phyloP scores from a whole-genome alignment of 2,113 vertebrate species.

The Symphodus melops region DNA sequence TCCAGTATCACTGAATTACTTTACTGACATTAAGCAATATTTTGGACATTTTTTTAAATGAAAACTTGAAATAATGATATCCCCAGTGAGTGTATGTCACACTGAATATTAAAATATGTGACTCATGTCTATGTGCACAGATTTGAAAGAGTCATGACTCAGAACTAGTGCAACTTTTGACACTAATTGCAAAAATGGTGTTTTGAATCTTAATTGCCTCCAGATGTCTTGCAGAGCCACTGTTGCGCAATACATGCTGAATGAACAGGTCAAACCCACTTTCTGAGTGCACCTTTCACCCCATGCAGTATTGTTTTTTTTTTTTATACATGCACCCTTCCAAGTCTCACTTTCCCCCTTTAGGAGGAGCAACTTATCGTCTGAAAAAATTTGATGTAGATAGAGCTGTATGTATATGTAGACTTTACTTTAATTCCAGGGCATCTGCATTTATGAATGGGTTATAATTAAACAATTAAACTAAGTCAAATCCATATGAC shows the following conservation, averaged over 20 bases:
- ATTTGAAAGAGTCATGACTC: slow-evolving; percentile 4
- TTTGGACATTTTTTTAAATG: background rate
- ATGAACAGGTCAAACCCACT: background rate
- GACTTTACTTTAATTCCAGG: slow-evolving; percentile 17
- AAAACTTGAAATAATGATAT: background rate
- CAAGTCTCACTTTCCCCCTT: background rate
- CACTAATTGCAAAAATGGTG: background rate
- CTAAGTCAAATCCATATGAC: slow-evolving; percentile 26
- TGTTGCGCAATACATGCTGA: background rate
- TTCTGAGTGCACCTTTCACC: background rate
- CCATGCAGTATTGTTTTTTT: background rate
- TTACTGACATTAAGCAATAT: too few relatives aligned
- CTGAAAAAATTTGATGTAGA: slow-evolving; percentile 15
- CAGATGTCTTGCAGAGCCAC: background rate
- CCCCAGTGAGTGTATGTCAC: background rate
- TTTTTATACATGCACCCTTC: background rate
- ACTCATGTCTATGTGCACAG: background rate
- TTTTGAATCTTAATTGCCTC: background rate
- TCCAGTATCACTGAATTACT: background rate
- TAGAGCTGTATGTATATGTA: slow-evolving; percentile 11
- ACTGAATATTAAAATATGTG: background rate
- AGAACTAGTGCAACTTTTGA: background rate
- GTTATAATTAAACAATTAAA: slow-evolving; percentile 38
- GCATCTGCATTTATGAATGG: slow-evolving; percentile 4
- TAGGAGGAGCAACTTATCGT: background rate